Evolutionary conservation across 2,113 vertebrate species (phyloP).

Genomic region (Osmerus mordax): DNA sequence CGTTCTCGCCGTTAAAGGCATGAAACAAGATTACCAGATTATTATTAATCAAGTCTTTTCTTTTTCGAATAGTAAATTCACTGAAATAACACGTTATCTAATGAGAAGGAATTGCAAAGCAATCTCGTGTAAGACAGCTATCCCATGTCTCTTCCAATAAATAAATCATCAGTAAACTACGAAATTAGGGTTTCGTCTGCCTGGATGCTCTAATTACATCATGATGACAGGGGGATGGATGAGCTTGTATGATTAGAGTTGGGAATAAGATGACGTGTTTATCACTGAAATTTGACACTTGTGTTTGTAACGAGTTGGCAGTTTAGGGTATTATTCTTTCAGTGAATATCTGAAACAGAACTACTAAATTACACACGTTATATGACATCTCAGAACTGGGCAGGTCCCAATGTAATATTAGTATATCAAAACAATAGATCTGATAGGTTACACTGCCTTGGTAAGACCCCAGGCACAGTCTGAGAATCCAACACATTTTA

Average conservation of each 20-base stretch:
- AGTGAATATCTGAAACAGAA: not conserved
- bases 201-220: not conserved
- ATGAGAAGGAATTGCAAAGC: conserved; percentile 30
- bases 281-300: not conserved
- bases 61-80: conserved; percentile 7
- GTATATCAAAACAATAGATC: too few relatives aligned
- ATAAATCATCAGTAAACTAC: not conserved
- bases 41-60: conserved; percentile 38
- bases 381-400: not conserved
- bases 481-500: too few relatives aligned
- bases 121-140: conserved; percentile 2
- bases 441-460: too few relatives aligned
- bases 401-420: too few relatives aligned
- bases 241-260: not conserved
- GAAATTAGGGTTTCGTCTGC: not conserved
- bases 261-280: not conserved
- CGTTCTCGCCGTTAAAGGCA: conserved; percentile 48
- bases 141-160: not conserved
- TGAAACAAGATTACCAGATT: conserved; percentile 61
- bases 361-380: not conserved
- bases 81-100: conserved; percentile 35
- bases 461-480: too few relatives aligned
- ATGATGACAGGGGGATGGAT: not conserved
- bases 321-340: not conserved
- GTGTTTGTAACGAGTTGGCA: not conserved